Conservation (phyloP, 1,140 invertebrate species). For the Olivierus martensii region DNA sequence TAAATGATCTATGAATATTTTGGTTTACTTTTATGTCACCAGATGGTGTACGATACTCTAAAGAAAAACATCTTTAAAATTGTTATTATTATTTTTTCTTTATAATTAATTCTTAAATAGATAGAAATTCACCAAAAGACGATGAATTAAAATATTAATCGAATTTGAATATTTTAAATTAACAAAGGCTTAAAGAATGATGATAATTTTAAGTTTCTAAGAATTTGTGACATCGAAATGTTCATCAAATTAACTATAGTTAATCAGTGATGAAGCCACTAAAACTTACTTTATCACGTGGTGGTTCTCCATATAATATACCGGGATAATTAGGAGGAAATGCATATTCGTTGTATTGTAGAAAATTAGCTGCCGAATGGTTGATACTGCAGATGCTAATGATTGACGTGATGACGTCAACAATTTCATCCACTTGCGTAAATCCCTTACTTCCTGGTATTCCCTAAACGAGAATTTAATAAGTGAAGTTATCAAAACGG, state of each 20-base stretch:
- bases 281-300: slow-evolving; percentile 29
- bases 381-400: slow-evolving; percentile 35
- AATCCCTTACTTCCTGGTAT: slow-evolving; percentile 29
- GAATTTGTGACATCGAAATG: too few relatives aligned
- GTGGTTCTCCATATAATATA: slow-evolving; percentile 28
- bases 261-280: too few relatives aligned
- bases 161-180: too few relatives aligned
- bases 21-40: background rate
- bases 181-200: too few relatives aligned
- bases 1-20: background rate
- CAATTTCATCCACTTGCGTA: slow-evolving; percentile 27
- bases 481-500: too few relatives aligned
- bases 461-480: slow-evolving; percentile 12
- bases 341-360: slow-evolving; percentile 32
- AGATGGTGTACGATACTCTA: background rate
- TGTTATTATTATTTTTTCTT: background rate
- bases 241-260: too few relatives aligned
- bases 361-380: slow-evolving; percentile 36
- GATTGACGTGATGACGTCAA: slow-evolving; percentile 29
- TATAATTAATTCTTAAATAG: background rate
- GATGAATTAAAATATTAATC: background rate
- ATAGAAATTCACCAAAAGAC: background rate
- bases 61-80: background rate
- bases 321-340: slow-evolving; percentile 38
- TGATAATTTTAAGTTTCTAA: too few relatives aligned